These are phyloP conservation scores for Capitella teleta DNA, from an alignment of 1,140 invertebrate species.

Conservation along the genomic window DNA sequence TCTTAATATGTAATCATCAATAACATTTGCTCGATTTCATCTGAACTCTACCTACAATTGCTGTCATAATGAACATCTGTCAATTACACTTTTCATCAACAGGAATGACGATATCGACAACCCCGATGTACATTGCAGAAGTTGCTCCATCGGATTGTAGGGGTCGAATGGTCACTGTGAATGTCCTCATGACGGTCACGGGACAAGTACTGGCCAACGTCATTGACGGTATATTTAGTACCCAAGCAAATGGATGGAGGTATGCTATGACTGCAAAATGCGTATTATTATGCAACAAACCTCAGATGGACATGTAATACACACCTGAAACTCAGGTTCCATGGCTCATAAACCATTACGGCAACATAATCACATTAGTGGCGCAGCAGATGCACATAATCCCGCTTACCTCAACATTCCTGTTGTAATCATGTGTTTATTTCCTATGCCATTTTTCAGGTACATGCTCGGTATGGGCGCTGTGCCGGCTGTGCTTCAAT, in stretches of 20 bases:
- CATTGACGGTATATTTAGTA: conserved; percentile 48
- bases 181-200: conserved; percentile 50
- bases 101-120: conserved; percentile 52
- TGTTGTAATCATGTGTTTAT: too few species aligned
- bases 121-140: conserved; percentile 55
- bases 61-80: too few species aligned
- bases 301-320: too few species aligned
- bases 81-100: conserved; percentile 7
- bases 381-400: too few species aligned
- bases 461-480: conserved; percentile 53
- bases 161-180: conserved; percentile 48
- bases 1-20: too few species aligned
- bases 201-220: conserved; percentile 50
- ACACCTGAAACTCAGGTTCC: too few species aligned
- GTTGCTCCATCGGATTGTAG: conserved; percentile 46
- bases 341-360: too few species aligned
- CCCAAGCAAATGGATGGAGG: conserved; percentile 12
- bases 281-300: not conserved
- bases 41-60: too few species aligned
- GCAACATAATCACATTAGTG: too few species aligned
- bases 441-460: too few species aligned
- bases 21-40: too few species aligned
- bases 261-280: not conserved
- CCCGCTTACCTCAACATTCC: too few species aligned
- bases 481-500: conserved; percentile 49